Evolutionary conservation across 2,113 vertebrate genomes (phyloP).

Genomic region (Rhineura floridana): DNA sequence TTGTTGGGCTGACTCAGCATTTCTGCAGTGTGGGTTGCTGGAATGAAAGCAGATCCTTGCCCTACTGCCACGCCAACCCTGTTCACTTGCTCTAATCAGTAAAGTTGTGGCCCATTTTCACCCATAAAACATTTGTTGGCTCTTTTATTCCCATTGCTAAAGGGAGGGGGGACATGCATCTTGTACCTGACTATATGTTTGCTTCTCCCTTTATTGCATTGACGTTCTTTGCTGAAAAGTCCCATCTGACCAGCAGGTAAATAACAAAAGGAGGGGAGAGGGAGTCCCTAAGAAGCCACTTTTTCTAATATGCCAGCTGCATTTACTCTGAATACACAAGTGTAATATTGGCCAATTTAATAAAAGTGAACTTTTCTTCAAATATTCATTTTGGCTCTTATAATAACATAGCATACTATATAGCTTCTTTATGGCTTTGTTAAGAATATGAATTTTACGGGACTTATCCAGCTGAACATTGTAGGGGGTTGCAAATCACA

Average conservation of each 20-base stretch:
- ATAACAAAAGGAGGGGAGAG: not conserved
- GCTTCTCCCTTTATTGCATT: not conserved
- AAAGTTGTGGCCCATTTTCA: too few species aligned
- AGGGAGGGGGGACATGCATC: too few species aligned
- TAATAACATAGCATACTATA: not conserved
- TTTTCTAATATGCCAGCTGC: not conserved
- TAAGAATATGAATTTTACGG: not conserved
- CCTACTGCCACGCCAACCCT: too few species aligned
- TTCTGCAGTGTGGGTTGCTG: too few species aligned
- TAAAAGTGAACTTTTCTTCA: constrained; percentile 18
- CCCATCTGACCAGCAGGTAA: not conserved
- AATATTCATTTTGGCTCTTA: not conserved
- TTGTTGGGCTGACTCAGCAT: too few species aligned
- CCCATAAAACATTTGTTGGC: too few species aligned
- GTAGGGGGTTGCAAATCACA: not conserved
- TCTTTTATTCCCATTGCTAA: too few species aligned
- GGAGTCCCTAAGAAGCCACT: not conserved
- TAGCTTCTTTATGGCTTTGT: not conserved
- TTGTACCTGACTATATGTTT: not conserved
- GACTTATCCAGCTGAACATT: not conserved
- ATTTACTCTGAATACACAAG: constrained; percentile 6
- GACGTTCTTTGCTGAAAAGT: not conserved
- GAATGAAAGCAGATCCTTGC: too few species aligned
- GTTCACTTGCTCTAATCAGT: too few species aligned
- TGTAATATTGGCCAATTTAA: constrained; percentile 1